A percentile compares a stretch with the other conserved stretches of the same genome.
Conservation (phyloP, 2,797 vertebrate species). For the Melanotaenia nigrans region DNA sequence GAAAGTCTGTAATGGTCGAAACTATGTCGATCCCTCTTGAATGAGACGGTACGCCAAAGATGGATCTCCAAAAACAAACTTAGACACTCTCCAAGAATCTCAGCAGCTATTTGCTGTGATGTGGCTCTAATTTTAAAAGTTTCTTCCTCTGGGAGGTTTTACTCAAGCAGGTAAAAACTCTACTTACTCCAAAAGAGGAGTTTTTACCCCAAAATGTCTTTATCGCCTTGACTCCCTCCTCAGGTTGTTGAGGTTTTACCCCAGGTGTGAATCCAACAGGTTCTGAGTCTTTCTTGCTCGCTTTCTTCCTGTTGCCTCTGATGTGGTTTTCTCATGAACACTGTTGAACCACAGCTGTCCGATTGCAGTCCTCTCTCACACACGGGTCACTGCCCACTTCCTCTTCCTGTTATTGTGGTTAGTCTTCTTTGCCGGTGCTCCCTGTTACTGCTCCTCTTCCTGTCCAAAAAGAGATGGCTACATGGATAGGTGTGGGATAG, state of each 20-base stretch:
- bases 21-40: conserved; percentile 13
- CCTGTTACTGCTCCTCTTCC: conserved; percentile 63
- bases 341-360: conserved; percentile 52
- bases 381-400: conserved; percentile 77
- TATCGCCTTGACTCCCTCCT: conserved; percentile 3
- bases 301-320: conserved; percentile 24
- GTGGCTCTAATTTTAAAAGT: background rate
- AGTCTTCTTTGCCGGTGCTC: conserved; percentile 45
- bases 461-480: conserved; percentile 43
- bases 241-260: conserved; percentile 20
- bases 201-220: conserved; percentile 7
- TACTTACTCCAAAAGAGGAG: conserved; percentile 18
- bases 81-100: background rate
- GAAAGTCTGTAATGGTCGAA: conserved; percentile 23
- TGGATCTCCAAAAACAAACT: conserved; percentile 18
- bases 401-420: conserved; percentile 83
- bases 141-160: background rate
- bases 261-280: conserved; percentile 65
- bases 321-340: conserved; percentile 54
- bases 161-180: conserved; percentile 2
- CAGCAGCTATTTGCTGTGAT: background rate
- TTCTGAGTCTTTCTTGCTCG: conserved; percentile 28
- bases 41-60: conserved; percentile 18
- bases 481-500: conserved; percentile 23
- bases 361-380: conserved; percentile 30